Base-by-base conservation (phyloP, 2,797 vertebrate species). In the Sebastes taczanowskii region DNA sequence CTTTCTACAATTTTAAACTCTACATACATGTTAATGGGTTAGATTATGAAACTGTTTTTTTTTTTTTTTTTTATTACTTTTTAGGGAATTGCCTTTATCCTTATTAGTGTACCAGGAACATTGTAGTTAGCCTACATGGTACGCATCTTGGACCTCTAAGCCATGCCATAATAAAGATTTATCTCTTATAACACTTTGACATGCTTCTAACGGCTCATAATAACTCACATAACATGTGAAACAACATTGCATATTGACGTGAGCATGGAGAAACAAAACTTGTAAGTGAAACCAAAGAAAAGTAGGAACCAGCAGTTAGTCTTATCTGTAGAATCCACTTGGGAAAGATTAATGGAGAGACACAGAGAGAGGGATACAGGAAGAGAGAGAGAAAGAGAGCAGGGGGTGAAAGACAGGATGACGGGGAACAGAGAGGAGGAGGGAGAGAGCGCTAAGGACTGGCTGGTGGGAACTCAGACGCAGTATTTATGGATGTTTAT, bases 401-500 rank as follows among this genome's bases (percentile, higher is more conserved):
- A 58, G 61, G 52, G 69, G 46, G 63, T 56, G 60, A 83, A 82
- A 86, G 84, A 86, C 78, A 88, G 80, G 86, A 88, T 87, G 88
- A 86, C 61, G 64, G 78, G 71, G 81, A 88, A 77, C 82, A 92
- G 85, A 87, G 71, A 68, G 80, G 79, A 82, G 73, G 84, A 71
- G 76, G 80, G 74, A 77, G 60, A 71, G 69, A 90, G 67, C 58
- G 69, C 78, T 80, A 34, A 62, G 76, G 78, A 90, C 76, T 78
- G 80, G 83, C 86, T 85, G 87, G 91, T 94, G 94, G 93, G 95
- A 95, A 95, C 88, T 81, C 71, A 77, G 85, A 75, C 42, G 7
- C 83, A 83, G 87, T 93, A 92, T 95, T 95, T 92, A 93, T 93
- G 91, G 90, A 89, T 95, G 94, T 95, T 95, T 95, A 95, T 92